Conservation (phyloP, 1,140 invertebrate genomes). For the Drosophila tropicalis region DNA sequence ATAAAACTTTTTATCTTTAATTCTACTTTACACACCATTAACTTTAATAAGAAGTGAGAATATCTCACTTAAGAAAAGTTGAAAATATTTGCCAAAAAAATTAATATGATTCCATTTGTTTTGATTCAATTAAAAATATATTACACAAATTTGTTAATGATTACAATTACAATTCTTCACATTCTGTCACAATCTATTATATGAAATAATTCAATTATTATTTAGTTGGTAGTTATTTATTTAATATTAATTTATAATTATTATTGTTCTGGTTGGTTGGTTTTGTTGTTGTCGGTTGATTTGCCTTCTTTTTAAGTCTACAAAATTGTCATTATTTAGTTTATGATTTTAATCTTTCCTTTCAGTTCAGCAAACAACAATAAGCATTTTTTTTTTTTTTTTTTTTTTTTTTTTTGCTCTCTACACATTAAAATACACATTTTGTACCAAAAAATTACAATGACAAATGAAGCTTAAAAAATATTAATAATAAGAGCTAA, state of each 20-base stretch:
- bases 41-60: too few relatives aligned
- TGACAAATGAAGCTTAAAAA: conserved; percentile 39
- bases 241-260: conserved; percentile 67
- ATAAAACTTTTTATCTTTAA: too few relatives aligned
- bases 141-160: conserved; percentile 5
- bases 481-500: conserved; percentile 49
- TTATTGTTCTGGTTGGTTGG: conserved; percentile 70
- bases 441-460: conserved; percentile 35
- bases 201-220: conserved; percentile 8
- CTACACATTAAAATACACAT: conserved; percentile 17
- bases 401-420: conserved; percentile 8
- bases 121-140: conserved; percentile 8
- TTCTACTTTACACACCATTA: too few relatives aligned
- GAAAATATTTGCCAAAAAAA: background rate
- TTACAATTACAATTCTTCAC: background rate
- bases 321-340: conserved; percentile 66
- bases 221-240: conserved; percentile 39
- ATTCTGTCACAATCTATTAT: background rate
- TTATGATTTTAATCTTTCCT: conserved; percentile 31
- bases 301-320: conserved; percentile 56
- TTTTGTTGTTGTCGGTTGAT: conserved; percentile 40
- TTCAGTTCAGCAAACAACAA: conserved; percentile 63
- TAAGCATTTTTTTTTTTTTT: conserved; percentile 52
- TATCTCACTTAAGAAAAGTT: too few relatives aligned
- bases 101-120: too few relatives aligned